phyloP scores from a whole-genome alignment of 1,140 invertebrate genomes.

The Drosophila suzukii region DNA sequence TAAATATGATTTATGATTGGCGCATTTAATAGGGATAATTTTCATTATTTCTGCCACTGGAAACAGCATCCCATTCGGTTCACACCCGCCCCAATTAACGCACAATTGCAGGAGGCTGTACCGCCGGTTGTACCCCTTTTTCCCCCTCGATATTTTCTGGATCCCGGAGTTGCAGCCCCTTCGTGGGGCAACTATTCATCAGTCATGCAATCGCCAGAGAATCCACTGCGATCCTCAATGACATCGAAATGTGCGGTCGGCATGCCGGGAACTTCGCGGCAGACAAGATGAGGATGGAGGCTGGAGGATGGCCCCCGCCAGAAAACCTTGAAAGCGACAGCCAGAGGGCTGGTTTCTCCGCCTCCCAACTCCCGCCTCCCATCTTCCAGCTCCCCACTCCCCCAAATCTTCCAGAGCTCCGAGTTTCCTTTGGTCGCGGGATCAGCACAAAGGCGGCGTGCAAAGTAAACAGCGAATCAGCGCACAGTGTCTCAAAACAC shows the following conservation, averaged over 20 bases:
- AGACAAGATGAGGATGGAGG: constrained; percentile 16
- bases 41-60: constrained; percentile 40
- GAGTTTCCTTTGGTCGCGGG: constrained; percentile 49
- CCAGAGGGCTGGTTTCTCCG: constrained; percentile 39
- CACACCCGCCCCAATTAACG: constrained; percentile 59
- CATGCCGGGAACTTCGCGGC: constrained; percentile 60
- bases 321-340: constrained; percentile 63
- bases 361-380: constrained; percentile 4
- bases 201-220: constrained; percentile 54
- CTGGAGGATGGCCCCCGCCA: constrained; percentile 39
- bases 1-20: constrained; percentile 80
- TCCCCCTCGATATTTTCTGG: background rate
- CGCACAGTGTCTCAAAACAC: constrained; percentile 18
- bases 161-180: background rate
- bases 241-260: constrained; percentile 78
- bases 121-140: background rate
- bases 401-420: background rate
- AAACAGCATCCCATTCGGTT: constrained; percentile 38
- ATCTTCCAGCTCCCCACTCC: constrained; percentile 10
- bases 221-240: constrained; percentile 69
- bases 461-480: constrained; percentile 69
- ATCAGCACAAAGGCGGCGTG: constrained; percentile 73
- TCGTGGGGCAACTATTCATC: constrained; percentile 49
- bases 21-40: constrained; percentile 80
- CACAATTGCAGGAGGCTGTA: constrained; percentile 34